A percentile compares a stretch with the other conserved stretches of the same genome.
These are phyloP conservation scores for Saimiri boliviensis DNA, from an alignment of 2,113 vertebrate species.

Conservation along the genomic window DNA sequence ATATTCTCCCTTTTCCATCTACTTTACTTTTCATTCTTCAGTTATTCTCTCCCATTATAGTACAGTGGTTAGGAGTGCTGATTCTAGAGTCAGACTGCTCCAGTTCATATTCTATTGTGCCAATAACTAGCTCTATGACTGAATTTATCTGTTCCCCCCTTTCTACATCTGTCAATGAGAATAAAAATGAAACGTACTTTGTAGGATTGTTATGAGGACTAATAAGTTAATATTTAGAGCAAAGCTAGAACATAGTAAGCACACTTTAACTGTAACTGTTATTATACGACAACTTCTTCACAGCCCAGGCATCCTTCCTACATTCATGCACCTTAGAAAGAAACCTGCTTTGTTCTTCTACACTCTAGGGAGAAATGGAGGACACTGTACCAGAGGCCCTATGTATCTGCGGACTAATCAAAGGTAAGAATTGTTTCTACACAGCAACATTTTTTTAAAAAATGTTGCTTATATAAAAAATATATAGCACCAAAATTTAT, in stretches of 20 bases:
- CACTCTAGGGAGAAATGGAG: background rate
- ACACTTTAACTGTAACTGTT: background rate
- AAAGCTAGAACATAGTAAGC: constrained; percentile 1
- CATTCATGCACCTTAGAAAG: background rate
- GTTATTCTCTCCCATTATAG: background rate
- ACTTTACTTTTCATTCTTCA: background rate
- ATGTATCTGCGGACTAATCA: background rate
- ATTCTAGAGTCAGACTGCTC: background rate
- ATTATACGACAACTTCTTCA: background rate
- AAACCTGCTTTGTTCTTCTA: constrained; percentile 25
- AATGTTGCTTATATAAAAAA: constrained; percentile 12
- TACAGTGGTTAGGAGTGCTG: background rate
- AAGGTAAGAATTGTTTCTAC: background rate
- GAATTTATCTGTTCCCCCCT: background rate
- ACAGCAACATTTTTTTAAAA: background rate
- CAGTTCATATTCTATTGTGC: background rate
- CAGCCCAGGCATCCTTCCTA: background rate
- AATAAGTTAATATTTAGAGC: background rate
- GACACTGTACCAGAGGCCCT: background rate
- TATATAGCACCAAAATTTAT: background rate
- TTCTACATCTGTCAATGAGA: background rate
- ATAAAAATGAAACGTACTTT: background rate
- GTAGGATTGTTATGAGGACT: background rate
- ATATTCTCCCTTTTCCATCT: background rate
- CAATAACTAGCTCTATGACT: constrained; percentile 2